Conservation (phyloP, 2,113 vertebrate genomes). For the Microtus richardsoni region DNA sequence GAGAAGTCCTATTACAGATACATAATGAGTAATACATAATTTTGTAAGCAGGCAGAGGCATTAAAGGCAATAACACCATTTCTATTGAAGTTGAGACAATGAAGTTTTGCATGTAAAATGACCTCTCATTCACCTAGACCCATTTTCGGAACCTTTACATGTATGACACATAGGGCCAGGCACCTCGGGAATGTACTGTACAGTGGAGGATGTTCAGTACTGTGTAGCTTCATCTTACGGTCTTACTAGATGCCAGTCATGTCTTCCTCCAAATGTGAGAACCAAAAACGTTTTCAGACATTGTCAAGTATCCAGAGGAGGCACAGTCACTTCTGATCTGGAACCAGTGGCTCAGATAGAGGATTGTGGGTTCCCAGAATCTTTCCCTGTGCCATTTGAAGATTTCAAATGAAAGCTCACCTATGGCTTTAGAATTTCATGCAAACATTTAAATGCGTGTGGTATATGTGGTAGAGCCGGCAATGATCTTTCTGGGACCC, state of each 20-base stretch:
- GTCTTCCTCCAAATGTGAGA: neutral
- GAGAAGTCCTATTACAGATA: neutral
- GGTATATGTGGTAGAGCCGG: neutral
- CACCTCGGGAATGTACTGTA: neutral
- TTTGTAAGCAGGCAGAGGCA: constrained; percentile 6
- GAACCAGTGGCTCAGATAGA: constrained; percentile 21
- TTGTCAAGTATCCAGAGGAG: neutral
- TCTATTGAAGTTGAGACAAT: neutral
- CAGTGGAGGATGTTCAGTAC: neutral
- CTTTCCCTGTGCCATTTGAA: neutral
- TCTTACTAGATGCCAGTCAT: neutral
- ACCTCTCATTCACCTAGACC: neutral
- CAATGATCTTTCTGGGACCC: neutral
- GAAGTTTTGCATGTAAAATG: neutral
- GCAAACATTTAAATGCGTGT: neutral
- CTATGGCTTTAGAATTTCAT: neutral
- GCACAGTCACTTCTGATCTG: neutral
- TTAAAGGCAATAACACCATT: neutral
- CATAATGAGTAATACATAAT: neutral
- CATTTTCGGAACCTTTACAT: neutral
- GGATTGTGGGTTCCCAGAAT: neutral
- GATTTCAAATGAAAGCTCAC: constrained; percentile 7
- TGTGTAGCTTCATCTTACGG: neutral
- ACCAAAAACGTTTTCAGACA: neutral
- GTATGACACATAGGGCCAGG: neutral